Evolutionary conservation across 2,888 invertebrate species (phyloP), one percentile per base, ranked within the genome.

Genomic region (Hyppa rectilinea): DNA sequence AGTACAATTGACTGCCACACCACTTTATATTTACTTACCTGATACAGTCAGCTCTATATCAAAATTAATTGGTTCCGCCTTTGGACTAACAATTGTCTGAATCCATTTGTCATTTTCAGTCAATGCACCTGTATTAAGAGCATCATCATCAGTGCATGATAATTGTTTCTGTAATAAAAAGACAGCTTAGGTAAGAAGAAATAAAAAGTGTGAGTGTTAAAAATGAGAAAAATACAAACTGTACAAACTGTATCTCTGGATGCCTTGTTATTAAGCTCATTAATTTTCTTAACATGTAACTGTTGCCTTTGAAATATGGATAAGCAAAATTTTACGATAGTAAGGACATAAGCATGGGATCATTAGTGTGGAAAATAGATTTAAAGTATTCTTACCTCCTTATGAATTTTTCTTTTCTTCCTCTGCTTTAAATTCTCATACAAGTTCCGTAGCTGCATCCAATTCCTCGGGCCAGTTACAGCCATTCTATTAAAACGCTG

Each of bases 401-500:
- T 55, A n/a, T 2, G 31, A 55, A 14, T 26, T 49, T 49, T 7
- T 26, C 26, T 26, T 49, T 0, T 23, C 34, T 2, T 34, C 23
- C 53, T 55, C 34, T n/a, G 34, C 34, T 34, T 55, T 34, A 55
- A 14, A 55, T 34, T 55, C n/a, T 55, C 53, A 55, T 55, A 55
- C 23, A 55, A 34, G 34, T 55, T 14, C 7, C 14, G 34, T 34
- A 55, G n/a, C 31, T 34, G 34, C 12, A 34, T 34, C 31, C 31
- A 34, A 55, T 34, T 34, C 14, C 34, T 34, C 0, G 14, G 4
- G 14, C 53, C 53, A 34, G 53, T 34, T n/a, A n/a, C 34, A 14
- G 34, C 31, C 34, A 34, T 12, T 34, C 14, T 14, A 34, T 34
- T 34, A 31, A n/a, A 53, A 4, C 14, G 34, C 34, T n/a, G 53